Evolutionary conservation across 2,888 invertebrate species (phyloP).

Genomic region (Hemicrepidius hirtus): DNA sequence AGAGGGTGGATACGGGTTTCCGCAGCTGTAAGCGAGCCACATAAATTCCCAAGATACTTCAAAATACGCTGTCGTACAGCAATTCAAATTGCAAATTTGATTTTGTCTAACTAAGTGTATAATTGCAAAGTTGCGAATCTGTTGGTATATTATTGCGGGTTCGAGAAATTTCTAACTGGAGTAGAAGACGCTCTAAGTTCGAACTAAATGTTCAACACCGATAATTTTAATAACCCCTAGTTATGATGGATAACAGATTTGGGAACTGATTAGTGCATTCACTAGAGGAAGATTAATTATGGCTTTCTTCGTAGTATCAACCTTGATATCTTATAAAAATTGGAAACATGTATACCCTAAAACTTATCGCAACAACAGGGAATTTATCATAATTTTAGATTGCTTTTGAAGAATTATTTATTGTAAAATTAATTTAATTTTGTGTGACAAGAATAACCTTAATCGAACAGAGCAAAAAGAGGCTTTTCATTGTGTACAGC

Average conservation of each 20-base stretch:
- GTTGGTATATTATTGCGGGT: slow-evolving; percentile 4
- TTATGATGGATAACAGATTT: slow-evolving; percentile 20
- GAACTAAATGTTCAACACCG: neutral
- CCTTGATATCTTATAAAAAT: neutral
- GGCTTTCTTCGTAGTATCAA: neutral
- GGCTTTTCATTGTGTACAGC: no score
- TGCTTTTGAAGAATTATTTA: no score
- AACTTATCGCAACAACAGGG: no score
- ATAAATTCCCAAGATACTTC: slow-evolving; percentile 38
- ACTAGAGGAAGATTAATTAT: slow-evolving; percentile 19
- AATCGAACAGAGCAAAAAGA: no score
- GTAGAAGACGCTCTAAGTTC: neutral
- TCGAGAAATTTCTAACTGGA: slow-evolving; percentile 32
- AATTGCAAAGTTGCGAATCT: slow-evolving; percentile 25
- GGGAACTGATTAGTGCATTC: neutral
- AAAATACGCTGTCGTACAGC: slow-evolving; percentile 17
- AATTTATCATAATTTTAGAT: no score
- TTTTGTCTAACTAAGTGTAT: slow-evolving; percentile 20
- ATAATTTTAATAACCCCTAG: neutral
- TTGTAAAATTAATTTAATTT: no score
- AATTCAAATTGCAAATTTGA: slow-evolving; percentile 30
- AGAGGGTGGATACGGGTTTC: slow-evolving; percentile 97
- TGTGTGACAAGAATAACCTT: no score
- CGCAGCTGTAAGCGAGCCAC: slow-evolving; percentile 84
- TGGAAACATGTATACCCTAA: no score